A percentile compares a stretch with the other conserved stretches of the same genome.
Evolutionary conservation across 2,888 invertebrate genomes (phyloP).

Genomic region (Embidobia sp.): DNA sequence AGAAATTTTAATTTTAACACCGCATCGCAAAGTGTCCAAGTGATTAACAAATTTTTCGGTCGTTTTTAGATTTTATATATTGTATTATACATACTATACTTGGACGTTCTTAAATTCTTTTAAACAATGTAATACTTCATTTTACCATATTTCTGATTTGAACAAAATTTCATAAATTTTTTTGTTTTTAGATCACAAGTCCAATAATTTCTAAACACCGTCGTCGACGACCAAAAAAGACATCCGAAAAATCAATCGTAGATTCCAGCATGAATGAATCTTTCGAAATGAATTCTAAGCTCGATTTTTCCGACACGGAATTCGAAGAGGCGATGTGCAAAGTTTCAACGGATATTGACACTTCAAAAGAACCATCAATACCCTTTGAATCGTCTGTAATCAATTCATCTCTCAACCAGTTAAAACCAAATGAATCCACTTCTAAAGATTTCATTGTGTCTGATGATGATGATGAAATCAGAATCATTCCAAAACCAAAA

Average conservation of each 20-base stretch:
- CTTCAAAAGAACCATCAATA: neutral
- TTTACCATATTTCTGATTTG: neutral
- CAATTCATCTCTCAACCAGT: neutral
- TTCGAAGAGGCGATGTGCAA: slow-evolving; percentile 51
- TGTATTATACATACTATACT: too few species aligned
- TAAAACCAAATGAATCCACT: neutral
- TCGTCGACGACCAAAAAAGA: slow-evolving; percentile 15
- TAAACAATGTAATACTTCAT: neutral
- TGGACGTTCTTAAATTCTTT: too few species aligned
- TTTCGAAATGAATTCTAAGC: neutral
- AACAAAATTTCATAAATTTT: neutral
- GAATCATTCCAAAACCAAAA: slow-evolving; percentile 13
- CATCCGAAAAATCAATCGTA: neutral
- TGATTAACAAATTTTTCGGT: too few species aligned
- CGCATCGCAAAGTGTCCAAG: too few species aligned
- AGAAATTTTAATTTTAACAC: too few species aligned
- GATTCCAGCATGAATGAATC: slow-evolving; percentile 18
- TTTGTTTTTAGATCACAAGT: slow-evolving; percentile 36
- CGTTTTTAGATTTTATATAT: too few species aligned
- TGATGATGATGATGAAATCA: slow-evolving; percentile 9
- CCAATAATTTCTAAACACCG: slow-evolving; percentile 36
- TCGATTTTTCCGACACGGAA: slow-evolving; percentile 24
- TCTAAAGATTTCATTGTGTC: neutral
- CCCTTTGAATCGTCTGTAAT: neutral
- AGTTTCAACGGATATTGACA: neutral